Conservation (phyloP, 2,888 invertebrate species). For the Cryptocephalus moraei region DNA sequence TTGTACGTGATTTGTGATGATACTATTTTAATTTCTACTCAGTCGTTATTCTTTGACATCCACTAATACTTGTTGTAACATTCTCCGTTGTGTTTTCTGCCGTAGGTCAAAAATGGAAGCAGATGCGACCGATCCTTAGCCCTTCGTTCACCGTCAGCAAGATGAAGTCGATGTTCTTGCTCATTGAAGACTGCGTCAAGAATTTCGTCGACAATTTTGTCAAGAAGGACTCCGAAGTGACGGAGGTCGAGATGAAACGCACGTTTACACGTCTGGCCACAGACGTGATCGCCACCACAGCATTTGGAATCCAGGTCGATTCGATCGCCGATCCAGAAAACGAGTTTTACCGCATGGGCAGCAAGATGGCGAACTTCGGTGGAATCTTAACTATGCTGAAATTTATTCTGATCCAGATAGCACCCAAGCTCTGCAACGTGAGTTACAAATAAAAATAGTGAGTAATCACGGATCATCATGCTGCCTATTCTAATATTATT, state of each 20-base stretch:
- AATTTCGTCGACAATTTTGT: neutral
- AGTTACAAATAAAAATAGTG: no score
- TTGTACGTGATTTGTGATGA: no score
- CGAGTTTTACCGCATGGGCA: neutral
- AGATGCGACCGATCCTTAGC: constrained; percentile 42
- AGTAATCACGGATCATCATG: no score
- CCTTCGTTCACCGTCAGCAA: constrained; percentile 49
- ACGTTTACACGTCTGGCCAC: neutral
- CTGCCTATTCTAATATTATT: no score
- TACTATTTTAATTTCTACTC: no score
- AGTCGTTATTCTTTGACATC: no score
- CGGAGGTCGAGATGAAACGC: neutral
- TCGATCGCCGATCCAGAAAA: neutral
- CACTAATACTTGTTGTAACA: no score
- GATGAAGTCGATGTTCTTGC: constrained; percentile 40
- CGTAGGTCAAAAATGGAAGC: constrained; percentile 18
- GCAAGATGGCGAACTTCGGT: no score
- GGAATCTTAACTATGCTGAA: no score
- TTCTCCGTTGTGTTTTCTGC: neutral
- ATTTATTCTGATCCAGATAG: no score
- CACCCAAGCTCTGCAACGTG: no score
- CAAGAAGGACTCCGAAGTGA: neutral
- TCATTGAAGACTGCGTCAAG: neutral
- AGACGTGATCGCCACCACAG: neutral
- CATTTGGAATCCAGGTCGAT: neutral